These are phyloP conservation scores for Tachypleus tridentatus DNA, from an alignment of 1,140 invertebrate species.

Conservation along the genomic window DNA sequence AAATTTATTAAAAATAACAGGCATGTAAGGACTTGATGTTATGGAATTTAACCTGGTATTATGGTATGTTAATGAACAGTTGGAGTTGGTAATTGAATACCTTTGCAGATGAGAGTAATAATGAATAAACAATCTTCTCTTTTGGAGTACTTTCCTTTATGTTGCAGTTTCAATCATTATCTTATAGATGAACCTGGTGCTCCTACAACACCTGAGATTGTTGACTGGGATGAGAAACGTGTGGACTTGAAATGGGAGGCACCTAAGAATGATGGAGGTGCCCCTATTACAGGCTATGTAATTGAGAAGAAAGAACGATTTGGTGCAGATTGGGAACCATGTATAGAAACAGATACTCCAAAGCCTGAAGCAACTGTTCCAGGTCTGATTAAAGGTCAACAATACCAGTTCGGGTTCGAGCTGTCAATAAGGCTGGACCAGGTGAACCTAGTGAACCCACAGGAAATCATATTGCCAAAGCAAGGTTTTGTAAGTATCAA, in stretches of 20 bases:
- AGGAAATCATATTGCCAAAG: constrained; percentile 74
- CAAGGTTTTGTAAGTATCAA: constrained; percentile 58
- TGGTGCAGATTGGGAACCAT: constrained; percentile 74
- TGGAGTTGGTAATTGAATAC: no score
- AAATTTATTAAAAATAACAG: no score
- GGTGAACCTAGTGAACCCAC: constrained; percentile 80
- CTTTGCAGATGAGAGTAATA: no score
- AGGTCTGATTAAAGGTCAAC: constrained; percentile 75
- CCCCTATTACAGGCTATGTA: constrained; percentile 87
- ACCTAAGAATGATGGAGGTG: constrained; percentile 79
- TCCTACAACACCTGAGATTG: constrained; percentile 72
- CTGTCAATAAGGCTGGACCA: constrained; percentile 87
- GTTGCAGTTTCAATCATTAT: not conserved
- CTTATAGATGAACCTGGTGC: constrained; percentile 65
- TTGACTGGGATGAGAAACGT: constrained; percentile 85
- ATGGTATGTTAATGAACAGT: no score
- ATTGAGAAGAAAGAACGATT: constrained; percentile 95
- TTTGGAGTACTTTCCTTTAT: no score
- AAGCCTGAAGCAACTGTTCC: constrained; percentile 67
- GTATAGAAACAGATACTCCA: constrained; percentile 47
- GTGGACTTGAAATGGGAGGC: constrained; percentile 88
- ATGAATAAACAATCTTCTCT: no score
- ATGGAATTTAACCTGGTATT: no score
- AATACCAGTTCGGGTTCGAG: constrained; percentile 85
- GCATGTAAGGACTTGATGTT: no score